Evolutionary conservation across 1,140 invertebrate genomes (phyloP).

Genomic region (Latrodectus geometricus): DNA sequence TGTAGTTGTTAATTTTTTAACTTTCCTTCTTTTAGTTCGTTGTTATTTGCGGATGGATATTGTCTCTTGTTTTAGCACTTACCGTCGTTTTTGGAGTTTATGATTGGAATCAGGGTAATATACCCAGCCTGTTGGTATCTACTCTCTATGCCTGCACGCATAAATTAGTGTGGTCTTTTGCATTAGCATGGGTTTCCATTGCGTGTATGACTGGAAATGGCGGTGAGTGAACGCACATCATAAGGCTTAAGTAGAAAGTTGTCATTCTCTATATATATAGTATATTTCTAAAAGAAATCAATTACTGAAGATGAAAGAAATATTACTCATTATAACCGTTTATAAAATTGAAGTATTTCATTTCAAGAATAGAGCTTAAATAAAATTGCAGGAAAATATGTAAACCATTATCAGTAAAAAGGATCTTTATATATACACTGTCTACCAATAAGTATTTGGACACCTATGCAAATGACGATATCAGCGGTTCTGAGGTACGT

Average conservation of each 20-base stretch:
- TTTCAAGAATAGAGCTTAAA: no score
- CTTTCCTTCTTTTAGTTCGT: not conserved
- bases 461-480: no score
- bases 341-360: not conserved
- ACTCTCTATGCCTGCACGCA: constrained; percentile 72
- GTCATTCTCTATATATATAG: not conserved
- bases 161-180: constrained; percentile 68
- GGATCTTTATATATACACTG: no score
- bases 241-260: no score
- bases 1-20: no score
- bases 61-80: constrained; percentile 3
- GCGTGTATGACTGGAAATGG: constrained; percentile 67
- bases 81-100: constrained; percentile 52
- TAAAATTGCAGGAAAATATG: no score
- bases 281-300: no score
- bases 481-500: no score
- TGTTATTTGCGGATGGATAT: constrained; percentile 26
- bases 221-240: constrained; percentile 58
- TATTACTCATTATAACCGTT: not conserved
- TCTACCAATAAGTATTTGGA: no score
- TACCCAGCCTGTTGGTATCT: constrained; percentile 64
- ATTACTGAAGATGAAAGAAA: not conserved
- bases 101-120: constrained; percentile 42
- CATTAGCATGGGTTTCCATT: constrained; percentile 71
- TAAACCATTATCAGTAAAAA: no score